Evolutionary conservation across 1,140 invertebrate genomes (phyloP).

Genomic region (Micrasema minimum): DNA sequence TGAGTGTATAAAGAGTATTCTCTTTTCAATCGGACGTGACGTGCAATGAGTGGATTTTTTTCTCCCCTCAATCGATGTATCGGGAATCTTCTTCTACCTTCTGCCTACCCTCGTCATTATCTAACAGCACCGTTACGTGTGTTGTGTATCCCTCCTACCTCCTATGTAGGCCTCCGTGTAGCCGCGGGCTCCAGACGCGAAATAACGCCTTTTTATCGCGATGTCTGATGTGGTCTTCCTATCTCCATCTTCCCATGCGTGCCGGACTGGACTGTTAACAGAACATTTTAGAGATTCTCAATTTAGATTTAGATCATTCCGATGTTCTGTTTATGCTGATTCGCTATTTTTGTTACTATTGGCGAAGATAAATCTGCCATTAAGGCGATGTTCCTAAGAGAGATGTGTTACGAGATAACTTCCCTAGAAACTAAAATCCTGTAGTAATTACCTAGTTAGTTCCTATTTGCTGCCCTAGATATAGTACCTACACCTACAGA

Average conservation of each 20-base stretch:
- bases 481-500: too few species aligned
- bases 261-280: neutral
- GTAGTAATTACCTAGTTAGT: too few species aligned
- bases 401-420: conserved; percentile 29
- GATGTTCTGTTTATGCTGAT: conserved; percentile 23
- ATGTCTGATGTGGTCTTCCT: conserved; percentile 1
- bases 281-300: conserved; percentile 22
- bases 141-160: neutral
- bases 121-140: conserved; percentile 31
- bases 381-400: neutral
- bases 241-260: conserved; percentile 22
- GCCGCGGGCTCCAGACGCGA: conserved; percentile 28
- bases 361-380: conserved; percentile 12
- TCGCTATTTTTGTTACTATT: conserved; percentile 17
- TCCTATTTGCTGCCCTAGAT: too few species aligned
- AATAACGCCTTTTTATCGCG: conserved; percentile 37
- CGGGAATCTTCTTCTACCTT: too few species aligned
- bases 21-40: too few species aligned
- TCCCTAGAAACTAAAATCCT: too few species aligned
- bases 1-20: too few species aligned
- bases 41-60: too few species aligned
- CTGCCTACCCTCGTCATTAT: conserved; percentile 13
- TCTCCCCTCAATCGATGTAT: too few species aligned
- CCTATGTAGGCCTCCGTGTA: conserved; percentile 15
- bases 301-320: conserved; percentile 23